Base-by-base conservation (phyloP, 1,140 invertebrate species). In the Archivesica marissinica region DNA sequence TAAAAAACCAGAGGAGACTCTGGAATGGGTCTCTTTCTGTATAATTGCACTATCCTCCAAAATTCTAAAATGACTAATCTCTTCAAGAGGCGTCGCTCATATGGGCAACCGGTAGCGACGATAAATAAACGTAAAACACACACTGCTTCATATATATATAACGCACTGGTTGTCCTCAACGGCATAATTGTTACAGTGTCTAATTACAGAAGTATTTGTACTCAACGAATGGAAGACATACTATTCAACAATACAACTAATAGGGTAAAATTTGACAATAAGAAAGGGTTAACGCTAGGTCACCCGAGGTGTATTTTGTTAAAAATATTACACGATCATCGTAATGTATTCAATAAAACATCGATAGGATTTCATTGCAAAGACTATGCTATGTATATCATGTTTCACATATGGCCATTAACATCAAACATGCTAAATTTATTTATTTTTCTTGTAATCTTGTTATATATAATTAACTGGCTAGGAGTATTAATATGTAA, bases 251-350 rank as follows among this genome's bases (percentile, higher is more conserved):
- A 39, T 70, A 15, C 25, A 6, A 44, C 25, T 39, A 70, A 70
- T 44, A 44, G 25, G 38, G 41, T 44, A 30, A 28, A 44, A 70
- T 6, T 47, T 70, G 15, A 47, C 66, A 70, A 70, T 70, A 35
- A 50, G 35, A 17, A 13, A 11, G 33, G 68, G 68, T 72, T 28
- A 28, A 23, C 15, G 41, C 30, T 15, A 25, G 68, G 68, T 72
- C 68, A 50, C 30, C 23, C 68, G 68, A 72, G 68, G 68, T 72
- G 68, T 72, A 72, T 47, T 20, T 7, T 56, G n/a, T n/a, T n/a
- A n/a, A n/a, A n/a, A n/a, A 64, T 35, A 15, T 64, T 35, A 64
- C 59, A 20, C 9, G 30, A 35, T 20, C 1, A 23, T 72, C n/a
- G n/a, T 47, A 30, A 50, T 50, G 23, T 38, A 52, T 72, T 44